These are phyloP conservation scores for Drosophila meridiana DNA, from an alignment of 2,888 invertebrate genomes.

Conservation along the genomic window DNA sequence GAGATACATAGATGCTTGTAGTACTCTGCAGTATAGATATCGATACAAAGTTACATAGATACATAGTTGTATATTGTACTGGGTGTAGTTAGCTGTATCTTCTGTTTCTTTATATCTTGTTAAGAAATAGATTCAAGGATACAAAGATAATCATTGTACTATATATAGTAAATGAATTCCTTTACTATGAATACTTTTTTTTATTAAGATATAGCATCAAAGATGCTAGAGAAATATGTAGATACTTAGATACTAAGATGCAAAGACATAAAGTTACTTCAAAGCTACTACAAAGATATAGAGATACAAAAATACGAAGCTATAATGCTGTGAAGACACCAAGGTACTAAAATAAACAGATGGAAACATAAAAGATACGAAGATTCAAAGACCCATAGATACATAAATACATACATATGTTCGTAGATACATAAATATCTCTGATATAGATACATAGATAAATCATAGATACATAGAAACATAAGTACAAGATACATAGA, in stretches of 20 bases:
- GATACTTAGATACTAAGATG: no score
- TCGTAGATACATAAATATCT: neutral
- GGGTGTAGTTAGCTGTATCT: neutral
- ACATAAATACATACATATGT: neutral
- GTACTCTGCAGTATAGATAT: neutral
- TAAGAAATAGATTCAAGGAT: constrained; percentile 1
- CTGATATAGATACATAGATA: neutral
- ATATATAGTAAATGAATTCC: neutral
- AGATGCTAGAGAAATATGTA: neutral
- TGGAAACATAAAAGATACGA: neutral
- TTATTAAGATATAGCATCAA: neutral
- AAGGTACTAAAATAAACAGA: neutral
- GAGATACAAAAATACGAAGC: neutral
- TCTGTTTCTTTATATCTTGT: neutral
- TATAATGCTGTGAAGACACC: neutral
- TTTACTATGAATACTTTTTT: neutral
- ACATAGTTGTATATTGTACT: neutral
- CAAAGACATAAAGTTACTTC: no score
- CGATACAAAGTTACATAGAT: neutral
- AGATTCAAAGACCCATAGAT: neutral
- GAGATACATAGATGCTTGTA: neutral
- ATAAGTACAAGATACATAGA: neutral
- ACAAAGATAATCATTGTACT: neutral
- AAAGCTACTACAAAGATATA: no score
- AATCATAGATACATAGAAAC: neutral